Base-by-base conservation (phyloP, 2,888 invertebrate species). In the Scaptomyza parva region DNA sequence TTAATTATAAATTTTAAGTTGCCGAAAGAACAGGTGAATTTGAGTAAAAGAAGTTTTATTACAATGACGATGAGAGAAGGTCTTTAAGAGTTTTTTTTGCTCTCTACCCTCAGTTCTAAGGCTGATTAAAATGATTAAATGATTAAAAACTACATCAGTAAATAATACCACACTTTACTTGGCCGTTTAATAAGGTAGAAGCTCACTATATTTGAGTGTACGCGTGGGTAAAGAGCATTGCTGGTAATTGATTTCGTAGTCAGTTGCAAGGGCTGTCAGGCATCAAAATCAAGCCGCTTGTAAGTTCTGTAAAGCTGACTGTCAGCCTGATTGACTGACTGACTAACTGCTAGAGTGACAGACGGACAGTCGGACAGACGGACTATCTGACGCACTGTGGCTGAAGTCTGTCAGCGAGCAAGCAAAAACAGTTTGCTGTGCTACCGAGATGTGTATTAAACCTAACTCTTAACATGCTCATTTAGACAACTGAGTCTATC, bases 401-500 rank as follows among this genome's bases (percentile, higher is more conserved):
- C 55, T 66, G 66, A 68, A 58, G 47, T 28, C 65, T 59, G 59
- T 35, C 61, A 59, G 40, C 63, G n/a, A 35, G 41, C 63, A 17
- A 35, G 41, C 35, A 20, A 37, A 59, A 51, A 54, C 54, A 59
- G 58, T 64, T 37, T 45, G 41, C 28, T 33, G 45, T 53, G 41
- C 55, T 26, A 28, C 30, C 33, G 54, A 40, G 20, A 47, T 71
- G 63, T 70, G 47, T 57, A 78, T 74, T 70, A 66, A 78, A 76
- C 76, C 69, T 51, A 51, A 63, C 60, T 69, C 52, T 51, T 58
- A 61, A 77, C 70, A 76, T 47, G 64, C 51, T 65, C 67, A 77
- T 70, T 47, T 30, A 66, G 68, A 79, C 82, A 74, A 84, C 72
- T 68, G 71, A 78, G 79, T 82, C 74, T 66, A 39, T 58, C 53